Evolutionary conservation across 1,140 invertebrate species (phyloP).

Genomic region (Gonioctena quinquepunctata): DNA sequence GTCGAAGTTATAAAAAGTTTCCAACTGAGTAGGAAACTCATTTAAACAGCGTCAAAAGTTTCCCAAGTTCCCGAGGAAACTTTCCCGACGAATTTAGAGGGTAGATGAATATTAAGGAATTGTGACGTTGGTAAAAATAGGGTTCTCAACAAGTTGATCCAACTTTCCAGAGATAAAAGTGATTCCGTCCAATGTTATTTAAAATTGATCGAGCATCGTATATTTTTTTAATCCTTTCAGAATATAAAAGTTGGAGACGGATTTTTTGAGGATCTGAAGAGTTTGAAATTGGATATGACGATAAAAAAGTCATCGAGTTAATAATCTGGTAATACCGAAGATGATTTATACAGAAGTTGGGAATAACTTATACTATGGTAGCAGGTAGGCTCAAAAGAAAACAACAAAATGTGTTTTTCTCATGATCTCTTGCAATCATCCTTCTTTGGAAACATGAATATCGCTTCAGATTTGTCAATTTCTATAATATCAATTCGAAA

Average conservation of each 20-base stretch:
- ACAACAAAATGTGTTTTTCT: no score
- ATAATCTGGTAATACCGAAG: no score
- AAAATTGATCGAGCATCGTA: background rate
- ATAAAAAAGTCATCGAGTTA: no score
- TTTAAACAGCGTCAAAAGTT: slow-evolving; percentile 32
- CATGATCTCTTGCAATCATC: no score
- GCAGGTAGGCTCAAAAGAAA: no score
- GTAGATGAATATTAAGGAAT: slow-evolving; percentile 18
- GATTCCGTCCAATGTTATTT: background rate
- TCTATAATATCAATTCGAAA: no score
- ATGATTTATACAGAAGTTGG: no score
- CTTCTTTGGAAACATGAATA: no score
- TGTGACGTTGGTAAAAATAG: slow-evolving; percentile 12
- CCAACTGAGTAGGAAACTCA: slow-evolving; percentile 28
- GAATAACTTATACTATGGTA: no score
- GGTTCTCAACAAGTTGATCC: slow-evolving; percentile 9
- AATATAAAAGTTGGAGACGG: background rate
- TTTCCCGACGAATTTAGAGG: background rate
- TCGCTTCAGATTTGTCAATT: no score
- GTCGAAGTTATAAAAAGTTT: slow-evolving; percentile 27
- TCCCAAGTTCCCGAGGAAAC: slow-evolving; percentile 1
- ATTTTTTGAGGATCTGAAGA: background rate
- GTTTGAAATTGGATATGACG: background rate
- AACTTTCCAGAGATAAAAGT: slow-evolving; percentile 10
- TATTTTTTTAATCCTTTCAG: background rate